Evolutionary conservation across 2,113 vertebrate species (phyloP), one percentile per base, ranked within the genome.

Genomic region (Callithrix jacchus): DNA sequence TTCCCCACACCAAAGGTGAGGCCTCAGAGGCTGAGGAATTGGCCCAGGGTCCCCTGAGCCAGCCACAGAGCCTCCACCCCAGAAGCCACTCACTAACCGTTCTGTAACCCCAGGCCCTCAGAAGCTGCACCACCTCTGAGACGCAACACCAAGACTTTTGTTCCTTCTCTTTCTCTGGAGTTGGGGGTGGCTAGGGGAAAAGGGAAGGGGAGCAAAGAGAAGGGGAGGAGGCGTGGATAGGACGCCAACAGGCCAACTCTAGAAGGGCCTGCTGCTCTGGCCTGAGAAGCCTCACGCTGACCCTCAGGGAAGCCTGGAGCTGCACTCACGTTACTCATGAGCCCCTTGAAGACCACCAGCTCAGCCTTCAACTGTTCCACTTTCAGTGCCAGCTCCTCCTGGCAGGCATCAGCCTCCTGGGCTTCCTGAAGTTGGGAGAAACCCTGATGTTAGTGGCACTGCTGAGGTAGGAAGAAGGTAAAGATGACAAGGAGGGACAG

Each of bases 351-450:
- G 97, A 99, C 99, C 86, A 99, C 99, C 81, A 99, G 98, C 97
- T 99, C 99, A 1, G 99, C 99, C 97, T 99, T 99, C 96, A 99
- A 98, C 98, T 99, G 99, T 97, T 99, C 99, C 94, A 99, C 99
- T 98, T 99, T 99, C 98, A 99, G 98, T 42, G 99, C 99, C 94
- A 99, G 98, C 95, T 99, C 99, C 66, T 99, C 99, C 94, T 99
- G 99, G 96, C 99, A 99, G 71, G 99, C 99, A 82, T 99, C 99
- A 2, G 99, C 99, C 98, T 99, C 99, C 95, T 99, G 99, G 94
- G 99, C 98, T 95, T 99, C 99, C 99, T 99, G 96, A 0, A 16
- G 86, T 0, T 21, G 4, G 0, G 77, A 79, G 58, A n/a, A 80
- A 95, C 0, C 1, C 17, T 4, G 25, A 27, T 3, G 10, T 97